Conservation (phyloP, 2,797 vertebrate genomes). For the Artibeus lituratus region DNA sequence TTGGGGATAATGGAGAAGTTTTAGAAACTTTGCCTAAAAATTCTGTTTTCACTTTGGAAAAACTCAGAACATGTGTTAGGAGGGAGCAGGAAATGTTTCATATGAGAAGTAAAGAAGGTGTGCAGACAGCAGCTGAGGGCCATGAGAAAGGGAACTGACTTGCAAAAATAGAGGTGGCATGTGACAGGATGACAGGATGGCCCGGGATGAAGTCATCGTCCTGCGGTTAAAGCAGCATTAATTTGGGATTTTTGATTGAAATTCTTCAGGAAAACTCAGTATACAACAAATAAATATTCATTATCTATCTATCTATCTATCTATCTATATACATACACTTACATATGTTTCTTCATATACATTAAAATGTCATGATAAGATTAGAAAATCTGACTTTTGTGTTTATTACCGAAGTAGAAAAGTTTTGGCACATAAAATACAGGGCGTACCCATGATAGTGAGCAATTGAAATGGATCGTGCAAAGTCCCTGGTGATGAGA, state of each 20-base stretch:
- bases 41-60: background rate
- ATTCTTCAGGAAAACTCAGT: background rate
- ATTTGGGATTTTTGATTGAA: background rate
- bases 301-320: background rate
- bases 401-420: background rate
- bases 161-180: background rate
- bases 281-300: background rate
- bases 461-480: background rate
- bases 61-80: background rate
- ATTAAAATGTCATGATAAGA: background rate
- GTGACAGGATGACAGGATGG: background rate
- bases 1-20: background rate
- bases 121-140: accelerated
- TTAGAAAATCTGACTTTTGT: background rate
- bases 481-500: background rate
- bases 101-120: background rate
- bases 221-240: background rate
- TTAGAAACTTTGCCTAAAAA: background rate
- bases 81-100: background rate
- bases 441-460: accelerated
- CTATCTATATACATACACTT: no score
- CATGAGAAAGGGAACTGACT: accelerated
- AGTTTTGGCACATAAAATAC: accelerated
- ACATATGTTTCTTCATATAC: background rate
- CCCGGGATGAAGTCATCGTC: background rate